phyloP scores from a whole-genome alignment of 92 coral and sea anemone species.

The Paragorgia papillata region DNA sequence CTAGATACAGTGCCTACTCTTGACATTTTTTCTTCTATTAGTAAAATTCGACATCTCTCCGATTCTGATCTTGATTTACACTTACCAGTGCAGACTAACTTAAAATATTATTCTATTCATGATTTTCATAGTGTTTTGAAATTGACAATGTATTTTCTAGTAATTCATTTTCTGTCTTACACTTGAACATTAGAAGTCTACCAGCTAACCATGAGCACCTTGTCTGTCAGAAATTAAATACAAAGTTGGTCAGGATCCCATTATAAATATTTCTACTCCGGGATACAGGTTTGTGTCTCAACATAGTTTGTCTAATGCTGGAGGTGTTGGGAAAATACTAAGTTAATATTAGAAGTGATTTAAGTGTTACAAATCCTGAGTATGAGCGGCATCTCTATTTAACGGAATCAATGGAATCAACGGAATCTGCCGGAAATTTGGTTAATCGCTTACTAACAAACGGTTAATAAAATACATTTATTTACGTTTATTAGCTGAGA shows the following conservation, averaged over 20 bases:
- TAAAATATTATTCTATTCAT: slow-evolving; percentile 59
- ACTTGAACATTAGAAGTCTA: slow-evolving; percentile 25
- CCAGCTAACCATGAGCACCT: slow-evolving; percentile 1
- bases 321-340: neutral
- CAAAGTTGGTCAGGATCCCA: neutral
- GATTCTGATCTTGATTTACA: slow-evolving; percentile 54
- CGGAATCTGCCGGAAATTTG: too few relatives aligned
- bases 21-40: slow-evolving; percentile 46
- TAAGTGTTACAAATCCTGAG: neutral
- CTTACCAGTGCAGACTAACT: slow-evolving; percentile 55
- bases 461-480: too few relatives aligned
- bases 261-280: neutral
- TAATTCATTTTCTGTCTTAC: slow-evolving; percentile 13
- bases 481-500: too few relatives aligned
- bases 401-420: too few relatives aligned
- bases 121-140: slow-evolving; percentile 47
- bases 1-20: neutral
- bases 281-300: neutral
- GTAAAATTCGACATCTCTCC: slow-evolving; percentile 56
- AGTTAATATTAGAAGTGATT: neutral
- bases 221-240: slow-evolving; percentile 9
- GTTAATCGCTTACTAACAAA: too few relatives aligned
- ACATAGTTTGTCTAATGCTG: neutral
- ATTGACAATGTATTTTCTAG: neutral
- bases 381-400: too few relatives aligned